These are phyloP conservation scores for Pangasius larnaudii DNA, from an alignment of 2,797 vertebrate genomes.

Conservation along the genomic window DNA sequence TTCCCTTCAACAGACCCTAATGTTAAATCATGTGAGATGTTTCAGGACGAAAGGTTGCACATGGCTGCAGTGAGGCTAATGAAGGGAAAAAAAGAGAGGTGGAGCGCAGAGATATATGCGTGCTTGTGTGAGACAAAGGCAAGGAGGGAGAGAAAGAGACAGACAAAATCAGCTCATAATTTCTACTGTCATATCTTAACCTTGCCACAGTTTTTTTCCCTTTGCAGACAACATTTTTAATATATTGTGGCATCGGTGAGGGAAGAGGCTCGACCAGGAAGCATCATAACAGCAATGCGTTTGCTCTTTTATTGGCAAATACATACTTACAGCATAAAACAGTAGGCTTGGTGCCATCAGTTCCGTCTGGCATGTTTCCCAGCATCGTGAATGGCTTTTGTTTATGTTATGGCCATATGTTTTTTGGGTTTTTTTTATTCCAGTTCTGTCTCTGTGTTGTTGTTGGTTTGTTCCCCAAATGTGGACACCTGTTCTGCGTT, in stretches of 20 bases:
- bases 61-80: not conserved
- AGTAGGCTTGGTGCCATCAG: not conserved
- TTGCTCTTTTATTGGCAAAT: not conserved
- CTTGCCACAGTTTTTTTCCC: not conserved
- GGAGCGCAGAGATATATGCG: not conserved
- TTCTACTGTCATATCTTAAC: not conserved
- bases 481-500: not conserved
- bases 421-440: not conserved
- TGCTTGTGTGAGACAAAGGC: not conserved
- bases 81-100: not conserved
- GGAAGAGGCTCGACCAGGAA: not conserved
- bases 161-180: not conserved
- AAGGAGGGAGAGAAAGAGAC: not conserved
- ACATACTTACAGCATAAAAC: not conserved
- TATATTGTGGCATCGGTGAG: not conserved
- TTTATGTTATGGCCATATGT: not conserved
- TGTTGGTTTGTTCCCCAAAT: slow-evolving; percentile 4
- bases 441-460: not conserved
- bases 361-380: not conserved
- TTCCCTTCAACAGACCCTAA: not conserved
- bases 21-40: slow-evolving; percentile 6
- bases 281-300: not conserved
- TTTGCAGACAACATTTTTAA: not conserved
- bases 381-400: not conserved
- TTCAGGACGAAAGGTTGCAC: slow-evolving; percentile 7